These are phyloP conservation scores for Numenius phaeopus DNA, from an alignment of 2,797 vertebrate genomes.

Conservation along the genomic window DNA sequence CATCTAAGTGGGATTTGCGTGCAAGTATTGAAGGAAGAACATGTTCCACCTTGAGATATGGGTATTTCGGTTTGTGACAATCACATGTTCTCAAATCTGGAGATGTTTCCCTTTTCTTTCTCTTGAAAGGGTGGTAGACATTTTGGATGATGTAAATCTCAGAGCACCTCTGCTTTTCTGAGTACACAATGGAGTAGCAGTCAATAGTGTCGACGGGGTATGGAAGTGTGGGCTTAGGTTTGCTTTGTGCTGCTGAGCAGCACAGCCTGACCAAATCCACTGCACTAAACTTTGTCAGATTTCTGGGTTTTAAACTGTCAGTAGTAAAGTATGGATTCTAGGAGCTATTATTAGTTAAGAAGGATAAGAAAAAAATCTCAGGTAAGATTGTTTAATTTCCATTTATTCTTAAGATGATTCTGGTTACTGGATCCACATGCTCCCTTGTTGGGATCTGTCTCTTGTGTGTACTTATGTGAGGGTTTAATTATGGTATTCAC, in stretches of 20 bases:
- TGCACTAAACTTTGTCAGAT: neutral
- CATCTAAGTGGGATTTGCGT: neutral
- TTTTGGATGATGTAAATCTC: neutral
- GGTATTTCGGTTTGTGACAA: neutral
- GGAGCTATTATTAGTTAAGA: neutral
- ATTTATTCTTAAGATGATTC: neutral
- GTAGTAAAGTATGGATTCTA: neutral
- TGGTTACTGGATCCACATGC: neutral
- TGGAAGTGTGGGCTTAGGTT: neutral
- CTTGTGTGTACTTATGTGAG: neutral
- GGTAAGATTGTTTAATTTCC: neutral
- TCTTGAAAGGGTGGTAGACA: neutral
- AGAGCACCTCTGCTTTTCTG: neutral
- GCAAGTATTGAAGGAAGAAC: neutral
- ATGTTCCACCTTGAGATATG: neutral
- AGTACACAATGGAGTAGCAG: neutral
- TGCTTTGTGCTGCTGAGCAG: neutral
- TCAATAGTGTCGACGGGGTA: neutral
- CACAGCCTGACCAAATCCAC: neutral
- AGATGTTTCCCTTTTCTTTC: neutral
- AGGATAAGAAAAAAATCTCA: neutral
- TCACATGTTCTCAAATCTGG: neutral
- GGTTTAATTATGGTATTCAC: slow-evolving; percentile 32
- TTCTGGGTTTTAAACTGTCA: neutral
- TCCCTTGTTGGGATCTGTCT: neutral